Evolutionary conservation across 2,797 vertebrate species (phyloP).

Genomic region (Anas capensis): DNA sequence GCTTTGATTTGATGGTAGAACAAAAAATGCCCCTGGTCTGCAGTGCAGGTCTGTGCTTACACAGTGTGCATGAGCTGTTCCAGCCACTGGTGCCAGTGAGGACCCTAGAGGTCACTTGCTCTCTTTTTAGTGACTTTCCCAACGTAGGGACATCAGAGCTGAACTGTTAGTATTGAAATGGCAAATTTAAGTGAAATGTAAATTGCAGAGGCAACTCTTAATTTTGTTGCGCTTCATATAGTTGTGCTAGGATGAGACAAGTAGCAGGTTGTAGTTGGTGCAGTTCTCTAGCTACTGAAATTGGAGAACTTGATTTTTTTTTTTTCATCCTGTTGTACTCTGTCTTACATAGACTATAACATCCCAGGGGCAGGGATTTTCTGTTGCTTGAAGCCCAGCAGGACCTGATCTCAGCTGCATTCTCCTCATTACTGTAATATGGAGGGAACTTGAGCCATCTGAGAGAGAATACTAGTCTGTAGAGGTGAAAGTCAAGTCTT

Average conservation of each 20-base stretch:
- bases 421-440: neutral
- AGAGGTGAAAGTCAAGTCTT: neutral
- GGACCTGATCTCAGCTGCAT: neutral
- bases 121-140: neutral
- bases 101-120: accelerated
- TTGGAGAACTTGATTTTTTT: neutral
- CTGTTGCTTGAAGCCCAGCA: neutral
- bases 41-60: neutral
- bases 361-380: accelerated
- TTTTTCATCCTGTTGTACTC: neutral
- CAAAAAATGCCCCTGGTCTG: neutral
- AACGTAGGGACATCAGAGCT: too few species aligned
- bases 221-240: neutral
- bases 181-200: neutral
- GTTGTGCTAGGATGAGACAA: neutral
- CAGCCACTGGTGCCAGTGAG: neutral
- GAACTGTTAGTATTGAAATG: neutral
- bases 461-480: accelerated
- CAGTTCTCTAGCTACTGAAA: neutral
- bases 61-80: neutral
- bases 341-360: too few species aligned
- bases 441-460: neutral
- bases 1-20: neutral
- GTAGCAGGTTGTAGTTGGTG: neutral
- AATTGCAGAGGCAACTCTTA: neutral